phyloP scores from a whole-genome alignment of 2,888 invertebrate species.

The Drymonia ruficornis region DNA sequence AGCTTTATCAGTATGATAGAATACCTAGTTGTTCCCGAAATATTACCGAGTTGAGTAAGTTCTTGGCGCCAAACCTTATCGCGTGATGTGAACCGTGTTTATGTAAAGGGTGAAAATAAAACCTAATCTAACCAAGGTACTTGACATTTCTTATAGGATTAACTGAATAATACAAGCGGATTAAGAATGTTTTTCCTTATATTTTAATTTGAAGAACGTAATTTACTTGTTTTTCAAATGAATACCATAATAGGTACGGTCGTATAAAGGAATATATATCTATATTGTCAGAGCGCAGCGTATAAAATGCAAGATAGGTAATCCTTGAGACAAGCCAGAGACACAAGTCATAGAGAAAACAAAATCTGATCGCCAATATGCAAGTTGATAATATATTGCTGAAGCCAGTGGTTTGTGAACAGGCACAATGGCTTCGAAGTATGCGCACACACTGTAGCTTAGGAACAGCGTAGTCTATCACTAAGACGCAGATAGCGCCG shows the following conservation, averaged over 20 bases:
- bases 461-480: not conserved
- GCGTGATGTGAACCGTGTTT: slow-evolving; percentile 17
- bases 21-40: slow-evolving; percentile 41
- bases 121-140: slow-evolving; percentile 8
- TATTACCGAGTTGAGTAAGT: slow-evolving; percentile 20
- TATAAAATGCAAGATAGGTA: too few relatives aligned
- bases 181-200: not conserved
- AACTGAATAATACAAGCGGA: not conserved
- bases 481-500: not conserved
- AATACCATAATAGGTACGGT: too few relatives aligned
- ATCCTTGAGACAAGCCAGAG: too few relatives aligned
- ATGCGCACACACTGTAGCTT: not conserved
- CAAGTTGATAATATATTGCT: too few relatives aligned
- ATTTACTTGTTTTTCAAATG: too few relatives aligned
- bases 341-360: too few relatives aligned
- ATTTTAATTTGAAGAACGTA: too few relatives aligned
- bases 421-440: too few relatives aligned
- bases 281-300: too few relatives aligned
- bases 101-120: slow-evolving; percentile 13
- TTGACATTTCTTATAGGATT: slow-evolving; percentile 5
- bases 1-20: slow-evolving; percentile 68
- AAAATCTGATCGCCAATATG: too few relatives aligned
- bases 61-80: slow-evolving; percentile 21
- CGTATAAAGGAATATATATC: too few relatives aligned
- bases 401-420: too few relatives aligned